These are phyloP conservation scores for Eudyptes chrysolophus DNA, from an alignment of 2,113 vertebrate genomes.

Conservation along the genomic window DNA sequence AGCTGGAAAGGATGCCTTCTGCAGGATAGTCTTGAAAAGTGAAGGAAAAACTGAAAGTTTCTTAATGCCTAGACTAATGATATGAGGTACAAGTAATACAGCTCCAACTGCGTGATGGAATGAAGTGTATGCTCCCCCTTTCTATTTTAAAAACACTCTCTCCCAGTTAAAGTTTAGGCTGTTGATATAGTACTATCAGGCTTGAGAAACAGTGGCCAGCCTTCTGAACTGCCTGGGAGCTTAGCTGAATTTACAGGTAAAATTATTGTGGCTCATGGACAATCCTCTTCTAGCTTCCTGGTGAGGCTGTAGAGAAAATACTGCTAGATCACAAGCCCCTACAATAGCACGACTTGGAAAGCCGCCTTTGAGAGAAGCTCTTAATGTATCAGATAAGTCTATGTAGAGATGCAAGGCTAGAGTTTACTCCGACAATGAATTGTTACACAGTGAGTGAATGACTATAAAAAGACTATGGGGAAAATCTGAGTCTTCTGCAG, in stretches of 20 bases:
- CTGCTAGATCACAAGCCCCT: background rate
- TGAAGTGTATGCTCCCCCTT: background rate
- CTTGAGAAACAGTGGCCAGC: background rate
- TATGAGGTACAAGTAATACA: background rate
- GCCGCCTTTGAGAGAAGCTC: background rate
- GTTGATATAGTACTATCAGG: background rate
- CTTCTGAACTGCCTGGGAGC: background rate
- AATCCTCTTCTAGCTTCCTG: background rate
- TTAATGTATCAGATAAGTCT: background rate
- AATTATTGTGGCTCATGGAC: background rate
- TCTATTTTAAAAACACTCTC: background rate
- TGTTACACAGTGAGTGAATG: background rate
- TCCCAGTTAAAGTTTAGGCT: background rate
- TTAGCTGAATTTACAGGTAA: background rate
- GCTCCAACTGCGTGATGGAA: background rate
- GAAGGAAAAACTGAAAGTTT: background rate
- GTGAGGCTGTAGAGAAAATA: background rate
- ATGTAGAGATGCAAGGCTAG: background rate
- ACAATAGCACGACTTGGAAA: background rate
- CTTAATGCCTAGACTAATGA: background rate
- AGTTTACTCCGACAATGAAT: background rate
- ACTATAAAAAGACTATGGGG: background rate
- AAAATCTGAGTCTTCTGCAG: background rate
- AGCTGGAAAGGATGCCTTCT: background rate
- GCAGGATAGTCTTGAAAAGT: background rate